Evolutionary conservation across 2,888 invertebrate genomes (phyloP), one percentile per base, ranked within the genome.

Genomic region (Itoplectis maculator): DNA sequence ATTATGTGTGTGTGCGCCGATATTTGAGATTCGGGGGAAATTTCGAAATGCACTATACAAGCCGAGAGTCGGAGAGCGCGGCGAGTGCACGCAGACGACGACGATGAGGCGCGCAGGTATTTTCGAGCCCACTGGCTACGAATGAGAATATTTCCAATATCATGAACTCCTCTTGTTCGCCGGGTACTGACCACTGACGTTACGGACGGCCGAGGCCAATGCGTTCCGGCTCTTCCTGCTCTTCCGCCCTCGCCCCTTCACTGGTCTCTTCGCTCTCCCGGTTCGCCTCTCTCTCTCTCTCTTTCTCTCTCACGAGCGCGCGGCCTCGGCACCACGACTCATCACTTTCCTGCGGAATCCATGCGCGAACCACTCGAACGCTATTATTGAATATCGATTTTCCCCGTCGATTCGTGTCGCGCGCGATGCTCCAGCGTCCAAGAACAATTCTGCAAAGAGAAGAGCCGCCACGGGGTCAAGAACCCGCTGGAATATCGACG

Each of bases 311-410:
- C 65, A 13, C 54, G 65, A 51, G 40, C 2, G 29, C 29, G n/a
- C 35, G 1, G 37, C 54, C 42, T 74, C 63, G 54, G n/a, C 51
- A 40, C 51, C 54, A 42, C 66, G 56, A 29, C 59, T 72, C 72
- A 68, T 76, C 76, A 68, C 76, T 66, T 76, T 66, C 35, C 47
- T 45, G 45, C 66, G 47, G 29, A 47, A 76, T 35, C 45, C 74
- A 51, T 65, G 40, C 56, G 29, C 18, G n/a, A 54, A n/a, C 65
- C 65, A 68, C 76, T 76, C 59, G 15, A 76, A 47, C 56, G n/a
- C 68, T 59, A 68, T 76, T 76, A 76, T 76, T 76, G 76, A 76
- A 76, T 76, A 76, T 76, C 68, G 76, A 68, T 76, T 76, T 76
- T 59, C 15, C 45, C 20, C 45, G 13, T 66, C 11, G 29, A 66